A percentile compares a stretch with the other conserved stretches of the same genome.
These are phyloP conservation scores for Oscheius sp. DNA, from an alignment of 2,888 invertebrate genomes.

Conservation along the genomic window DNA sequence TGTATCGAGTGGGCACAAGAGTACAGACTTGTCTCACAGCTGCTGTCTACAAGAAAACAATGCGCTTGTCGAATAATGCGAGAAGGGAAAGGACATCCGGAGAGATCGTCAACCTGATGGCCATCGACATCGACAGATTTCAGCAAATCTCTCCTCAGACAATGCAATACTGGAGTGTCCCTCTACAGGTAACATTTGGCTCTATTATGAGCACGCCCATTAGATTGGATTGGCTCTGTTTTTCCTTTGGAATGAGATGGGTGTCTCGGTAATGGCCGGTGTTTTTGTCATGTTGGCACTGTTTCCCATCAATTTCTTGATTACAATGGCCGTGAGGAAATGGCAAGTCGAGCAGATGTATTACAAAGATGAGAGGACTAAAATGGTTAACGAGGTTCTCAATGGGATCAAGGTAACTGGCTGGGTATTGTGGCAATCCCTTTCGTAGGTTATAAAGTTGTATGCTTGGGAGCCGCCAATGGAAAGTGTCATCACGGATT, in stretches of 20 bases:
- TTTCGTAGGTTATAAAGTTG: constrained; percentile 70
- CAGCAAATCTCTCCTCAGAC: constrained; percentile 73
- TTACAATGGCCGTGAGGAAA: constrained; percentile 70
- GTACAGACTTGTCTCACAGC: constrained; percentile 69
- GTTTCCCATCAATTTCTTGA: constrained; percentile 77
- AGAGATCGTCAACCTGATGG: constrained; percentile 78
- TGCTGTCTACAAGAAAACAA: constrained; percentile 74
- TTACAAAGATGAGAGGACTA: constrained; percentile 91
- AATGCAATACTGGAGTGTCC: constrained; percentile 72
- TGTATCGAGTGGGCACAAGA: constrained; percentile 71
- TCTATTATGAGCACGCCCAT: too few species aligned
- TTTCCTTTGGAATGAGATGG: constrained; percentile 76
- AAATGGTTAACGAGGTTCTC: constrained; percentile 91
- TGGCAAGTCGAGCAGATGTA: constrained; percentile 85
- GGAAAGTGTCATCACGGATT: constrained; percentile 67
- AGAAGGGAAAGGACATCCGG: constrained; percentile 76
- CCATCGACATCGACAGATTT: constrained; percentile 76
- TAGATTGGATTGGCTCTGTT: constrained; percentile 62
- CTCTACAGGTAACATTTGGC: constrained; percentile 64
- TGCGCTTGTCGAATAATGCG: constrained; percentile 75
- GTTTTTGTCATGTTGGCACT: constrained; percentile 92
- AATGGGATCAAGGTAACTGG: constrained; percentile 84
- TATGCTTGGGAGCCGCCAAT: constrained; percentile 77
- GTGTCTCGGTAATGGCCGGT: constrained; percentile 91
- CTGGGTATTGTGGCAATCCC: background rate